These are phyloP conservation scores for Erebia ligea DNA, from an alignment of 2,888 invertebrate genomes.

Conservation along the genomic window DNA sequence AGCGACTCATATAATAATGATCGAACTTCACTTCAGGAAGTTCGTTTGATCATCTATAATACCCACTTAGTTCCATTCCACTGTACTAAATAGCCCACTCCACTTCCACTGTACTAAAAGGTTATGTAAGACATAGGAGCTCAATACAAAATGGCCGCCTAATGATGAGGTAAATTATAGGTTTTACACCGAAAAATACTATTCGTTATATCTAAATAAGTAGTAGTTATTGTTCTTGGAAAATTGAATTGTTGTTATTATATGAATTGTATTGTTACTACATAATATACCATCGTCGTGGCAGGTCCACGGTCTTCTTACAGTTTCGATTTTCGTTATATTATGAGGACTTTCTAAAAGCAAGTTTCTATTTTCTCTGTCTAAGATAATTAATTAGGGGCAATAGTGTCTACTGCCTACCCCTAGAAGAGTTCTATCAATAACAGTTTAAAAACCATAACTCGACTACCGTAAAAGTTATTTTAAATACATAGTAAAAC, in stretches of 20 bases:
- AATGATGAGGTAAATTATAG: conserved; percentile 63
- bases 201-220: conserved; percentile 8
- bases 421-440: no score
- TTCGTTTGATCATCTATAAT: no score
- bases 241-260: conserved; percentile 9
- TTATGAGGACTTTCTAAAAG: neutral
- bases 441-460: no score
- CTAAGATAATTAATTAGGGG: no score
- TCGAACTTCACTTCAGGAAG: no score
- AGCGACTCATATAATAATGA: no score
- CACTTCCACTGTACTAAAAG: conserved; percentile 12
- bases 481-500: no score
- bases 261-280: neutral
- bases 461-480: no score
- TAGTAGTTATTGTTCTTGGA: conserved; percentile 1
- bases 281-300: neutral
- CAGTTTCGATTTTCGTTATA: neutral
- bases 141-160: conserved; percentile 13
- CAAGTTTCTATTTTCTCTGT: no score
- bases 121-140: conserved; percentile 14
- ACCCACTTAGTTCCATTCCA: conserved; percentile 41
- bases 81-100: neutral
- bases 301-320: neutral
- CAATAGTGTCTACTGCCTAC: no score
- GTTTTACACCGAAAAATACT: conserved; percentile 11